Evolutionary conservation across 2,888 invertebrate species (phyloP), one percentile per base, ranked within the genome.

Genomic region (Scaptodrosophila latifasciaeformis): DNA sequence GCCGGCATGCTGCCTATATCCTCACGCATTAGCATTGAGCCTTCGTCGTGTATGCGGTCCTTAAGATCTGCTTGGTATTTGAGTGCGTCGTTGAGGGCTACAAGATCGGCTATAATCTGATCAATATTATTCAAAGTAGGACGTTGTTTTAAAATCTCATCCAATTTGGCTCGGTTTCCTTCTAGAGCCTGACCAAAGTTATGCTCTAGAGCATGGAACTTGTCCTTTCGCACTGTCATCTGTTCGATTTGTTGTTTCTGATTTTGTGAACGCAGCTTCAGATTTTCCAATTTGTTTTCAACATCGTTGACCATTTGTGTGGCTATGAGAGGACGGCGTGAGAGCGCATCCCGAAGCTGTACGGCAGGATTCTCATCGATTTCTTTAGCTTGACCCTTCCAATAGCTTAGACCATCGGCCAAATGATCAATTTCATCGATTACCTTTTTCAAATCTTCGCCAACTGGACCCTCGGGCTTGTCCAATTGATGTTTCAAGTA

Each of bases 401-500:
- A 93, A 54, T 89, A 89, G 0, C 89, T 88, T 1, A 94, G 87
- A 79, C 92, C 92, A 0, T 89, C 88, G 19, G 91, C 88, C 10
- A 94, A 87, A 42, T 88, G 89, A 12, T 92, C 90, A 2, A 95
- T 88, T 84, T 95, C 95, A 48, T 88, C 88, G 18, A 91, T 89
- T 10, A 93, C 87, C 59, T 89, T 88, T 67, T 91, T 90, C 24
- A 96, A 88, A 65, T 93, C 93, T 47, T 91, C 90, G 0, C 92
- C 89, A 1, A 89, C 89, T 1, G 91, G 89, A 82, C 93, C 93
- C 7, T 92, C 86, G 0, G 84, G 91, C 19, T 92, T 92, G 54
- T 94, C 93, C 4, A 93, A 88, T 83, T 94, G 93, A 75, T 94
- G 93, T 75, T 94, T 92, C 57, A 93, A 89, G 69, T 95, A 94